Conservation (phyloP, 2,888 invertebrate species). For the Drosophila seclusa region DNA sequence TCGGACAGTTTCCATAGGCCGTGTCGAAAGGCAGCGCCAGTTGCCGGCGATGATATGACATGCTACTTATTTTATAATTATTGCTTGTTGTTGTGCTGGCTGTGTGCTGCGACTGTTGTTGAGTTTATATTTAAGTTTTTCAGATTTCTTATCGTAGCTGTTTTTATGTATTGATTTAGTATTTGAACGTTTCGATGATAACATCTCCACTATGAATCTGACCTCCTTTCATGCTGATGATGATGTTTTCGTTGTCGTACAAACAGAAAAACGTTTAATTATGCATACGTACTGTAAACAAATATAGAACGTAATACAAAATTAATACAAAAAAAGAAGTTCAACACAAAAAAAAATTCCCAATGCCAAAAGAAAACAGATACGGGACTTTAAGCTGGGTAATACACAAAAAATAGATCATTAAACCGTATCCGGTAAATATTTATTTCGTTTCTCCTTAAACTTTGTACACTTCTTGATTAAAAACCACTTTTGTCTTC, state of each 20-base stretch:
- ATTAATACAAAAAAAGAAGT: conserved; percentile 1
- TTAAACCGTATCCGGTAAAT: neutral
- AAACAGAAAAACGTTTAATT: conserved; percentile 11
- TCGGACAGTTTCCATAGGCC: conserved; percentile 55
- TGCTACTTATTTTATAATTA: conserved; percentile 74
- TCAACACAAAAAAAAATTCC: neutral
- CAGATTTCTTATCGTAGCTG: conserved; percentile 82
- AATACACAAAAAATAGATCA: neutral
- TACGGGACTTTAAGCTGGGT: neutral
- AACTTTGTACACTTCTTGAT: neutral
- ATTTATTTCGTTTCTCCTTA: neutral
- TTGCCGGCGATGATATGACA: conserved; percentile 68
- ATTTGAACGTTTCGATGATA: conserved; percentile 82
- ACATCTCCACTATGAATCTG: conserved; percentile 82
- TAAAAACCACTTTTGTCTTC: neutral
- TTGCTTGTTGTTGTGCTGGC: conserved; percentile 30
- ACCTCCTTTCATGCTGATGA: conserved; percentile 78
- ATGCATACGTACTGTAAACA: conserved; percentile 2
- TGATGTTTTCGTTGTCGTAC: conserved; percentile 43
- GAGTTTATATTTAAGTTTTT: conserved; percentile 82
- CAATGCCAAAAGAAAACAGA: conserved; percentile 16
- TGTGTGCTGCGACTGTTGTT: conserved; percentile 48
- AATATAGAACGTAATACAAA: conserved; percentile 33
- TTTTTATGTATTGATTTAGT: conserved; percentile 84
- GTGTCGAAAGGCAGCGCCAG: conserved; percentile 49